These are phyloP conservation scores for Syncerus caffer DNA, from an alignment of 2,797 vertebrate species.

Conservation along the genomic window DNA sequence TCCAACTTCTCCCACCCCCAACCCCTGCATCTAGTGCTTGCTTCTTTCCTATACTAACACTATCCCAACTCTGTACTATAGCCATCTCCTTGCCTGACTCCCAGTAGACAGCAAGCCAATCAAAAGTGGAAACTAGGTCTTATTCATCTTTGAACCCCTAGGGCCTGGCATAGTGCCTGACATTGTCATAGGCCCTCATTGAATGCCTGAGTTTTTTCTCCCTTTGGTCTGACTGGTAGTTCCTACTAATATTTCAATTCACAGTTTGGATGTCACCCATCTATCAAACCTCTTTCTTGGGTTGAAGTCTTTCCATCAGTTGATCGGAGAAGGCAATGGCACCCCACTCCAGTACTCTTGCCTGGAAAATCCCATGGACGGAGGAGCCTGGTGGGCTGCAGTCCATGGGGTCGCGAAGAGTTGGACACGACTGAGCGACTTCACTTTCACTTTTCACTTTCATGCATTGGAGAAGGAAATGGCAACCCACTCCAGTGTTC, in stretches of 20 bases:
- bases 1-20: not conserved
- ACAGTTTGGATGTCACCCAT: not conserved
- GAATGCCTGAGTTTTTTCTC: not conserved
- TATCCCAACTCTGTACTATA: not conserved
- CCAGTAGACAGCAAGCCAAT: not conserved
- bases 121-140: not conserved
- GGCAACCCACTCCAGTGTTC: too few species aligned
- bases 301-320: not conserved
- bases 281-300: not conserved
- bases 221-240: not conserved
- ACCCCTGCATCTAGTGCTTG: not conserved
- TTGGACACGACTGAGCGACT: too few species aligned
- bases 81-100: not conserved
- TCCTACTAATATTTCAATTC: conserved; percentile 13
- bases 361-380: too few species aligned
- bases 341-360: too few species aligned
- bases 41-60: not conserved
- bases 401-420: too few species aligned
- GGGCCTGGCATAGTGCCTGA: not conserved
- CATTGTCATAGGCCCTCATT: not conserved
- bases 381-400: too few species aligned
- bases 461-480: too few species aligned
- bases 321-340: not conserved
- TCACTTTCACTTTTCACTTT: too few species aligned
- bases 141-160: not conserved